Base-by-base conservation (phyloP, 2,888 invertebrate genomes). In the Epinotia demarniana region DNA sequence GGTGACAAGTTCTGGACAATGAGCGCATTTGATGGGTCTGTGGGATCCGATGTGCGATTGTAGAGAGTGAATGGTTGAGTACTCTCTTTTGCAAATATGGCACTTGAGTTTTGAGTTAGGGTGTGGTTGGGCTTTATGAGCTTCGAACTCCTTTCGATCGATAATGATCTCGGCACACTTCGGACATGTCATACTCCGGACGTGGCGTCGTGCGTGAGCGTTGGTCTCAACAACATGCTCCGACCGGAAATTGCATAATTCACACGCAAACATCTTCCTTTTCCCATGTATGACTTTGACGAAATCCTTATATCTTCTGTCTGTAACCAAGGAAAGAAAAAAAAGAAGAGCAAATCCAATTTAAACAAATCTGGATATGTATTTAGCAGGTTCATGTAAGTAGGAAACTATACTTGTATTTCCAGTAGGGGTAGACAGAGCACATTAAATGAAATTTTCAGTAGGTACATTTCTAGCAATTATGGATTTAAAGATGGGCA, bases 291-390 rank as follows among this genome's bases (percentile, higher is more conserved):
- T 53, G 53, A n/a, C 53, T 53, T n/a, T 53, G 53, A 53, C n/a
- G 53, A 53, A 53, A 53, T 53, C 53, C 53, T 53, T 53, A 53
- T 53, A 53, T n/a, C 53, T 53, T 6, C n/a, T 13, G 53, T n/a
- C 53, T 53, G 53, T 53, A 53, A 53, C 53, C 53, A 53, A 53
- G 53, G 53, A 53, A 53, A 53, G 53, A 5, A n/a, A 53, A 53
- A n/a, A 53, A 53, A 53, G n/a, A 8, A 53, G 53, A 53, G 8
- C n/a, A 53, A 53, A n/a, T 53, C 53, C 53, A 53, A n/a, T n/a
- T n/a, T 33, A 33, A 33, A 33, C 33, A 33, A 33, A 33, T 33
- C 33, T 33, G 33, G 33, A 49, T 16, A 16, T 16, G 16, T 16
- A 49, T 4, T 49, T 49, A 49, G 13, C 12, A 12, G 12, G 46